A percentile compares a stretch with the other conserved stretches of the same genome.
These are phyloP conservation scores for Clunio marinus DNA, from an alignment of 2,888 invertebrate species.

Conservation along the genomic window DNA sequence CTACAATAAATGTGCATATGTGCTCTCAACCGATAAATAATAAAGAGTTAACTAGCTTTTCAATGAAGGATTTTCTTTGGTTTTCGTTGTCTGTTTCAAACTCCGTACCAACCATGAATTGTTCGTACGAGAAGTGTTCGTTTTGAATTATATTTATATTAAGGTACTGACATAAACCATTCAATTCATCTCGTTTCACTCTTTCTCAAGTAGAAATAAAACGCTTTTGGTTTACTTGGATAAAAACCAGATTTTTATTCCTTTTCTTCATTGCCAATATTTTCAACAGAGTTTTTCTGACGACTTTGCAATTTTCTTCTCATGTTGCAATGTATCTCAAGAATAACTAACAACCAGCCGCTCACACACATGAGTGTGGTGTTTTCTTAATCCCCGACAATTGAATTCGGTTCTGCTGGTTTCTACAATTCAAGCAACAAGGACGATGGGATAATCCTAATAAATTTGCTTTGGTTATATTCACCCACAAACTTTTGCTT, in stretches of 20 bases:
- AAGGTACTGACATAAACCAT: no score
- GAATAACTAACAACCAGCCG: background rate
- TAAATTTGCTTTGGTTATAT: constrained; percentile 15
- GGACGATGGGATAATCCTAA: constrained; percentile 20
- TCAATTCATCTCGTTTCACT: background rate
- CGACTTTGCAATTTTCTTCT: no score
- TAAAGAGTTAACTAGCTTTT: constrained; percentile 39
- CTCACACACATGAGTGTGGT: constrained; percentile 14
- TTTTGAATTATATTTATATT: no score
- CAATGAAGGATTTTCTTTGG: constrained; percentile 24
- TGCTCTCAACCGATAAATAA: constrained; percentile 37
- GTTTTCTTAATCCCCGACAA: constrained; percentile 31
- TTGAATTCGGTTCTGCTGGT: constrained; percentile 29
- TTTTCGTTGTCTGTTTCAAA: background rate
- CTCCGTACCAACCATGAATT: constrained; percentile 9
- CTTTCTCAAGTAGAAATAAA: no score
- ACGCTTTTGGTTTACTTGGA: no score
- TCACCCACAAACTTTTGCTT: background rate
- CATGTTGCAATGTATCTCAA: background rate
- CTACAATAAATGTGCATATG: constrained; percentile 18
- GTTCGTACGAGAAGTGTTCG: background rate
- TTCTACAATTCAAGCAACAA: background rate
- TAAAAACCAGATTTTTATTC: background rate
- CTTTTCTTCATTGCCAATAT: background rate
- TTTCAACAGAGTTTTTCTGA: background rate